Conservation (phyloP, 2,888 invertebrate genomes). For the Trilocha varians region DNA sequence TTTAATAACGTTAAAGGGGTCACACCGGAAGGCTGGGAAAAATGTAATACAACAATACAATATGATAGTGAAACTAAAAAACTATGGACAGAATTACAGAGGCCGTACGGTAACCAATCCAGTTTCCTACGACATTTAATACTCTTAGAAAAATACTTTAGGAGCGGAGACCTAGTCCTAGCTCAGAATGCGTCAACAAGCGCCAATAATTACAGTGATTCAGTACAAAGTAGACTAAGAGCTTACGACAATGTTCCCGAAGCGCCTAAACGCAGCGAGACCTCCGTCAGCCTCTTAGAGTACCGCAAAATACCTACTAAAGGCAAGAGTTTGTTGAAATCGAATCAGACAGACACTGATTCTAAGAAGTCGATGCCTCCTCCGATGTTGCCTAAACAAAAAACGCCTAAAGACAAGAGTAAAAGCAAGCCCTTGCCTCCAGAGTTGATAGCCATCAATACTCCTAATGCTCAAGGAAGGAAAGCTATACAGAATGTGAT, state of each 20-base stretch:
- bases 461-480: constrained; percentile 57
- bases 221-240: constrained; percentile 83
- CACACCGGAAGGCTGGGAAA: constrained; percentile 89
- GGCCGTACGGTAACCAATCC: constrained; percentile 90
- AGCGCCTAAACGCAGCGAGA: constrained; percentile 36
- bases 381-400: constrained; percentile 39
- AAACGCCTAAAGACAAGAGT: constrained; percentile 38
- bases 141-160: constrained; percentile 86
- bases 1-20: constrained; percentile 80
- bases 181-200: constrained; percentile 82
- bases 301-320: constrained; percentile 59
- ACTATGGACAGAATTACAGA: constrained; percentile 86
- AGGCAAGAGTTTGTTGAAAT: constrained; percentile 60
- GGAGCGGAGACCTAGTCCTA: constrained; percentile 83
- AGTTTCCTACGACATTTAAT: constrained; percentile 88
- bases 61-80: constrained; percentile 87
- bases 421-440: constrained; percentile 65
- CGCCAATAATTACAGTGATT: constrained; percentile 84
- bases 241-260: constrained; percentile 80
- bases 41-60: constrained; percentile 83
- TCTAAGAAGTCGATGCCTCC: constrained; percentile 52
- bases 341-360: constrained; percentile 45
- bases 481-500: constrained; percentile 63
- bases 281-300: constrained; percentile 52
- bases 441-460: constrained; percentile 73